A percentile compares a stretch with the other conserved stretches of the same genome.
phyloP scores from a whole-genome alignment of 2,113 vertebrate species.

The Spea bombifrons region DNA sequence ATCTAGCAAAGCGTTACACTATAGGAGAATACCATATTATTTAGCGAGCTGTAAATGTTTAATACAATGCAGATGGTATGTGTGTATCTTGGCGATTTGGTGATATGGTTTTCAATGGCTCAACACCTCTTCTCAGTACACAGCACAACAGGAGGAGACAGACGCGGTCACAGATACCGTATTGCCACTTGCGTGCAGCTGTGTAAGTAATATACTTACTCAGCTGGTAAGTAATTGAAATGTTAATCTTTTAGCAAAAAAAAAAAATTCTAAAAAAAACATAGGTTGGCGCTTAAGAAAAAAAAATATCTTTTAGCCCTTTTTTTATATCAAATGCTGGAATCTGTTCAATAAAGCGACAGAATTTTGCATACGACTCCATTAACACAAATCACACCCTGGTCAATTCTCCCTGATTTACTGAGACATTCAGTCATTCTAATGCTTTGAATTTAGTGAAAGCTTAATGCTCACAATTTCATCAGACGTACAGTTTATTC shows the following conservation, averaged over 20 bases:
- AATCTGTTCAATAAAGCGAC: conserved; percentile 25
- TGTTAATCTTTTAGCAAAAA: conserved; percentile 32
- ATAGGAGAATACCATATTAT: conserved; percentile 5
- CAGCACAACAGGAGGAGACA: conserved; percentile 37
- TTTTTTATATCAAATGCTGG: conserved; percentile 14
- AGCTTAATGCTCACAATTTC: neutral
- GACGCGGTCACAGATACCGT: conserved; percentile 36
- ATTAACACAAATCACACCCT: neutral
- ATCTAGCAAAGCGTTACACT: neutral
- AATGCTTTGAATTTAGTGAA: neutral
- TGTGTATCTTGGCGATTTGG: conserved; percentile 30
- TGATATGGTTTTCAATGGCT: conserved; percentile 30
- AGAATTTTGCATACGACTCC: neutral
- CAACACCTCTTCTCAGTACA: conserved; percentile 30
- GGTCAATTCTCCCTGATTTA: neutral
- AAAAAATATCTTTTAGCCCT: conserved; percentile 11
- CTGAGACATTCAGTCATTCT: conserved; percentile 3
- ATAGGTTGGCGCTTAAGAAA: conserved; percentile 22
- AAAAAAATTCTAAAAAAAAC: conserved; percentile 26
- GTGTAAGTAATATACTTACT: conserved; percentile 29
- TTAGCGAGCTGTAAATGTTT: conserved; percentile 32
- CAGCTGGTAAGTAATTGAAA: conserved; percentile 43
- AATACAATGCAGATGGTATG: conserved; percentile 19
- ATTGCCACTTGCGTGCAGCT: conserved; percentile 40
- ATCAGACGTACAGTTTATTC: too few species aligned